Percentiles rank a stretch among this genome's conserved stretches.
Evolutionary conservation across 2,797 vertebrate species (phyloP).

Genomic region (Garrulus glandarius): DNA sequence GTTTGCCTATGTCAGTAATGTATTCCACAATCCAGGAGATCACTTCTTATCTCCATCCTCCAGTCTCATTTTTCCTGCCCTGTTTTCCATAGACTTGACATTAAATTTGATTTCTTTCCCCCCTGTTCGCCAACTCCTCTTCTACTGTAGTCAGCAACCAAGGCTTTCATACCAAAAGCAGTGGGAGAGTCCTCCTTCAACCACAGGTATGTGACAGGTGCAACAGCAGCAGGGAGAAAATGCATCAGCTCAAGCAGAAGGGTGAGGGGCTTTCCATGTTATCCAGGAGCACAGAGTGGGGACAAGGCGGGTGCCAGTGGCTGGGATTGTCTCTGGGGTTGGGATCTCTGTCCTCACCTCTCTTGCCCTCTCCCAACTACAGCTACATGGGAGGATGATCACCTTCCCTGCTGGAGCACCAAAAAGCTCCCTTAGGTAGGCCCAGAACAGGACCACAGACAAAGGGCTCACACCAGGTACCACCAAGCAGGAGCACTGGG

Average conservation of each 20-base stretch:
- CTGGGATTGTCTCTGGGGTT: not conserved
- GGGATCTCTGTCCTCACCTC: not conserved
- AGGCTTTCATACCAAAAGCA: not conserved
- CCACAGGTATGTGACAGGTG: fast-evolving
- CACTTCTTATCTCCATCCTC: not conserved
- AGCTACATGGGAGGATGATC: not conserved
- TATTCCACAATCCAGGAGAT: not conserved
- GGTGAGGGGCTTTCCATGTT: not conserved
- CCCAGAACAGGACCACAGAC: not conserved
- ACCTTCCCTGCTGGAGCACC: not conserved
- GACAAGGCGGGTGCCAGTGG: not conserved
- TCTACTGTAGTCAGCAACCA: not conserved
- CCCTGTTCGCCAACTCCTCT: not conserved
- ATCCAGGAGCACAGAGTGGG: not conserved
- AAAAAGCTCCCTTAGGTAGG: not conserved
- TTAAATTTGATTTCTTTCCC: not conserved
- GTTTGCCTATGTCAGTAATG: not conserved
- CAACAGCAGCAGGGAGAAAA: not conserved
- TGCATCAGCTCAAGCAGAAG: not conserved
- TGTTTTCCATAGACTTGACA: not conserved
- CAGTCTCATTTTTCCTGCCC: not conserved
- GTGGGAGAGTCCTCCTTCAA: not conserved
- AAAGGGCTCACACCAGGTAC: not conserved
- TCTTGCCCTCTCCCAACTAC: not conserved
- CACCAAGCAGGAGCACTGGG: not conserved